Conservation (phyloP, 1,140 invertebrate genomes). For the Scaptomyza pallida region DNA sequence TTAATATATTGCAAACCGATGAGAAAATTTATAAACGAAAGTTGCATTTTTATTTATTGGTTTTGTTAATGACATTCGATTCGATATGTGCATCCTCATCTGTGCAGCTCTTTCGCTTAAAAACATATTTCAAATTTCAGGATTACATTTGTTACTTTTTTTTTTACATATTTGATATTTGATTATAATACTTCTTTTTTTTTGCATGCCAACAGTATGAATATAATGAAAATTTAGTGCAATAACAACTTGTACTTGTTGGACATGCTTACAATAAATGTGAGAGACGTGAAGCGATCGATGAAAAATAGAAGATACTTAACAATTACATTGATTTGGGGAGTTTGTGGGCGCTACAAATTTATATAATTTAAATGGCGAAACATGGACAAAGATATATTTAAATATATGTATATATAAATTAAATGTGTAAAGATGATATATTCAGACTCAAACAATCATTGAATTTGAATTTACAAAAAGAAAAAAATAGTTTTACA, state of each 20-base stretch:
- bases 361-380: conserved; percentile 46
- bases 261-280: conserved; percentile 48
- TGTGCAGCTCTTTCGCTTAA: conserved; percentile 30
- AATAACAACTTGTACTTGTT: conserved; percentile 3
- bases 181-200: conserved; percentile 1
- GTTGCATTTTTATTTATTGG: conserved; percentile 29
- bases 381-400: conserved; percentile 31
- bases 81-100: conserved; percentile 4
- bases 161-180: conserved; percentile 1
- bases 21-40: conserved; percentile 31
- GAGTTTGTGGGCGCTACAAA: conserved; percentile 8
- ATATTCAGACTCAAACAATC: conserved; percentile 28
- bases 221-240: background rate
- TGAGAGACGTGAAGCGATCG: conserved; percentile 30
- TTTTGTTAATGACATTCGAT: conserved; percentile 8
- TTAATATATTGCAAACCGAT: conserved; percentile 34
- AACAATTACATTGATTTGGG: conserved; percentile 38
- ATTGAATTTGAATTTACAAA: conserved; percentile 50
- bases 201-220: conserved; percentile 11
- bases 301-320: conserved; percentile 8
- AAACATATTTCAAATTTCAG: conserved; percentile 34
- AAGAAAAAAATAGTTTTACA: conserved; percentile 16
- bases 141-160: conserved; percentile 7
- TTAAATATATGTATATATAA: conserved; percentile 25
- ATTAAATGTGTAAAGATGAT: background rate